Conservation (phyloP, 2,113 vertebrate genomes). For the Odobenus rosmarus region DNA sequence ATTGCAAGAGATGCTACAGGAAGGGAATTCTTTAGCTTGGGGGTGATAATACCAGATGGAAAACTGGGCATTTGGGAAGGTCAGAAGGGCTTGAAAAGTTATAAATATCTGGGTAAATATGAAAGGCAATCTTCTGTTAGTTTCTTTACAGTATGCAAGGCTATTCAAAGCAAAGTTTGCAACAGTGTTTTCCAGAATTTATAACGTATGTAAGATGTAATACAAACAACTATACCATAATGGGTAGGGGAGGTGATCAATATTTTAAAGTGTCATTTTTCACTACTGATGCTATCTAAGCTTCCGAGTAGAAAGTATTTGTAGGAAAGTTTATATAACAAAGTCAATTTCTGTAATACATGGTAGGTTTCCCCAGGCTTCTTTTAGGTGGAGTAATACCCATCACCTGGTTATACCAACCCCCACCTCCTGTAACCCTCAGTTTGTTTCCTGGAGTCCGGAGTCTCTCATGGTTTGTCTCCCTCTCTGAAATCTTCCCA, state of each 20-base stretch:
- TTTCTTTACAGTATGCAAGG: background rate
- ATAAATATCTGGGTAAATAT: background rate
- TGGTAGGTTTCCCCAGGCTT: background rate
- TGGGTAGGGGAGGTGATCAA: background rate
- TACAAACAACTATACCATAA: background rate
- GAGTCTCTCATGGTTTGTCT: too few relatives aligned
- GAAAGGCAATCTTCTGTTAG: background rate
- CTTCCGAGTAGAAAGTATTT: background rate
- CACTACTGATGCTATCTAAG: background rate
- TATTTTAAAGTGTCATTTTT: background rate
- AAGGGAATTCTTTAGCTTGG: background rate
- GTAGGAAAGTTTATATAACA: background rate
- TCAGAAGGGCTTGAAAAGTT: background rate
- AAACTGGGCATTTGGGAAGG: background rate
- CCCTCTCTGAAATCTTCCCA: too few relatives aligned
- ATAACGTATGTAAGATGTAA: background rate
- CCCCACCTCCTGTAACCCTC: too few relatives aligned
- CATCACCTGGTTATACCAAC: too few relatives aligned
- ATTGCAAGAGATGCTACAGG: background rate
- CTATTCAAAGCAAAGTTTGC: background rate
- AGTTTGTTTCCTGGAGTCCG: too few relatives aligned
- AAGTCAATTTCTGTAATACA: background rate
- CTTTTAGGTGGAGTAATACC: background rate
- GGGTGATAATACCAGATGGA: background rate
- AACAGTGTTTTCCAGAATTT: background rate